Percentiles rank a stretch among this genome's conserved stretches.
Conservation (phyloP, 1,140 invertebrate species). For the Harpegnathos saltator region DNA sequence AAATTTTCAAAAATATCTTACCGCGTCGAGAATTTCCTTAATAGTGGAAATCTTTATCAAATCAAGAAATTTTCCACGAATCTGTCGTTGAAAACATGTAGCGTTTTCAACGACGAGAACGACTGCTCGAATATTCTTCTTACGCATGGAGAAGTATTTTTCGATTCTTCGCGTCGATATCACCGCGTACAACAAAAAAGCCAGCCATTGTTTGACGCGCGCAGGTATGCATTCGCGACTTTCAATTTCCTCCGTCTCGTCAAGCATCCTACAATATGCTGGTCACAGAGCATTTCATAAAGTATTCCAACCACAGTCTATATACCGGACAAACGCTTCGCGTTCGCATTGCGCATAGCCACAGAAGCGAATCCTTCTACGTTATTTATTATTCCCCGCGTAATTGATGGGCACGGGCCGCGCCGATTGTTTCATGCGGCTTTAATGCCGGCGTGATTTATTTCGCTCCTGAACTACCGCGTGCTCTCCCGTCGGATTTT, state of each 20-base stretch:
- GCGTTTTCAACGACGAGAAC: too few species aligned
- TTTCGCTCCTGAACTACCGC: constrained; percentile 7
- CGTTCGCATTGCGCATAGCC: constrained; percentile 5
- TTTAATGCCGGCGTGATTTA: constrained; percentile 29
- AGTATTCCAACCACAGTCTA: constrained; percentile 41
- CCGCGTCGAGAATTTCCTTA: too few species aligned
- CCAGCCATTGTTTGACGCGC: constrained; percentile 6
- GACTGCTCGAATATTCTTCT: neutral
- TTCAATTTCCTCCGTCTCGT: constrained; percentile 35
- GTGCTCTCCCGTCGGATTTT: neutral
- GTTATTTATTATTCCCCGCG: constrained; percentile 39
- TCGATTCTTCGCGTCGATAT: neutral
- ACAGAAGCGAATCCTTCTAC: constrained; percentile 18
- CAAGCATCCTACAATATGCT: constrained; percentile 1
- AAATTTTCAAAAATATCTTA: neutral
- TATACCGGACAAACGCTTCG: constrained; percentile 5
- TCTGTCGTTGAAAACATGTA: too few species aligned
- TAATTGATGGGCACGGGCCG: constrained; percentile 14
- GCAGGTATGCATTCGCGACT: constrained; percentile 3
- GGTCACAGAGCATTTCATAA: constrained; percentile 46
- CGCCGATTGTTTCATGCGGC: constrained; percentile 12
- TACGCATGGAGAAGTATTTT: too few species aligned
- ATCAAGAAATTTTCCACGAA: too few species aligned
- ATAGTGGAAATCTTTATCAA: too few species aligned
- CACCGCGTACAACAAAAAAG: neutral